phyloP scores from a whole-genome alignment of 2,888 invertebrate species.

The Teinopalpus imperialis region DNA sequence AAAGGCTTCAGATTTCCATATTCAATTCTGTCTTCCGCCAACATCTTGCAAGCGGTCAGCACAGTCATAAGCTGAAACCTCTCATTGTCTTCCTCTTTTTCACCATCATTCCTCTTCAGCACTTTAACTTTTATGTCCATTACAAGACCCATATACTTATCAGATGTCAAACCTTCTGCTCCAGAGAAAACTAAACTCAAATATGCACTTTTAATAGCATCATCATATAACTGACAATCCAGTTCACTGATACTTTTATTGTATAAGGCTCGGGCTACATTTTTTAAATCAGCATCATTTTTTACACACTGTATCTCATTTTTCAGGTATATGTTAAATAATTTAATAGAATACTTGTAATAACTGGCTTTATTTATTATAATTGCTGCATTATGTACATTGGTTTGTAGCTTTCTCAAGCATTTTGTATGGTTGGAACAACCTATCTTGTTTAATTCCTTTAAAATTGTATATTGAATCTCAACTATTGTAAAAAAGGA shows the following conservation, averaged over 20 bases:
- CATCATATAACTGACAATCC: constrained; percentile 49
- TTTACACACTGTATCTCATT: constrained; percentile 46
- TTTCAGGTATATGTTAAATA: constrained; percentile 58
- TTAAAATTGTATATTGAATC: constrained; percentile 49
- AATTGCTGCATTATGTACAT: constrained; percentile 65
- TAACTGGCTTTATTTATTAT: constrained; percentile 49
- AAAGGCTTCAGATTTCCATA: constrained; percentile 52
- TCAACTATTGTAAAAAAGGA: constrained; percentile 39
- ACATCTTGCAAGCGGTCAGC: constrained; percentile 43
- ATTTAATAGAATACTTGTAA: constrained; percentile 53
- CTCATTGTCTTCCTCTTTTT: constrained; percentile 32
- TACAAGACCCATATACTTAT: constrained; percentile 64
- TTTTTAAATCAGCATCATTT: constrained; percentile 45
- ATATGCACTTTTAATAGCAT: constrained; percentile 55
- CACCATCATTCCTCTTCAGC: constrained; percentile 40
- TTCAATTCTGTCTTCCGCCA: constrained; percentile 35
- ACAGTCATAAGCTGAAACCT: constrained; percentile 48
- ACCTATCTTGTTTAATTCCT: constrained; percentile 40
- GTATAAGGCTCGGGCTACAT: constrained; percentile 59
- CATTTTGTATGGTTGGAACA: constrained; percentile 58
- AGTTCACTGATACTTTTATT: constrained; percentile 70
- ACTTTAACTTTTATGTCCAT: constrained; percentile 67
- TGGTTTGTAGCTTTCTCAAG: constrained; percentile 57
- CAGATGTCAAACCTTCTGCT: constrained; percentile 43
- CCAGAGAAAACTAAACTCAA: constrained; percentile 55